These are phyloP conservation scores for Cantharis lateralis DNA, from an alignment of 2,888 invertebrate species.

Conservation along the genomic window DNA sequence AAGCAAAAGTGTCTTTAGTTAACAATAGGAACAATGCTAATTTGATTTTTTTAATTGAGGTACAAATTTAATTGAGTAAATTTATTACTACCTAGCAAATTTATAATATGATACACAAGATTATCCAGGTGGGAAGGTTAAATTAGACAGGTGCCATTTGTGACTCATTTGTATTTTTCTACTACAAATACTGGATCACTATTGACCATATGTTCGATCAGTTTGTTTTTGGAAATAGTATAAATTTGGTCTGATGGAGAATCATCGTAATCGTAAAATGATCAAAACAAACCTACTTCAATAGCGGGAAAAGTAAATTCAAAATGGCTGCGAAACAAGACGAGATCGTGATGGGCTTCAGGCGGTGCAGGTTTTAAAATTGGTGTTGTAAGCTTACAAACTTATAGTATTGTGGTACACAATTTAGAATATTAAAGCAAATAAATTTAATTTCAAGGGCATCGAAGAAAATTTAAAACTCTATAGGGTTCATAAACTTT, in stretches of 20 bases:
- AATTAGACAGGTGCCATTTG: not conserved
- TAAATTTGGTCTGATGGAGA: not conserved
- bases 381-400: not conserved
- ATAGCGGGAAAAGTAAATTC: conserved; percentile 23
- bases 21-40: conserved; percentile 34
- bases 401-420: not conserved
- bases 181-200: not conserved
- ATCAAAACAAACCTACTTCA: not conserved
- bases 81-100: not conserved
- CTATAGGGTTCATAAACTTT: not conserved
- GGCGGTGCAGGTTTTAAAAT: conserved; percentile 20
- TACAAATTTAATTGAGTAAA: not conserved
- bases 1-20: conserved; percentile 33
- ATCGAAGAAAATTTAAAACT: not conserved
- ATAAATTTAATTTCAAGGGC: not conserved
- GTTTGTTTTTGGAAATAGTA: not conserved
- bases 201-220: not conserved
- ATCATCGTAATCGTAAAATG: not conserved
- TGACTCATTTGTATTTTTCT: not conserved
- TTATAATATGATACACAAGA: not conserved
- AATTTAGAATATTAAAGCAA: not conserved
- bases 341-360: conserved; percentile 14
- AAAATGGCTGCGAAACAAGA: conserved; percentile 17
- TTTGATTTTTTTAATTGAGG: conserved; percentile 10
- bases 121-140: not conserved